A percentile compares a stretch with the other conserved stretches of the same genome.
Evolutionary conservation across 2,888 invertebrate genomes (phyloP).

Genomic region (Euphydryas editha): DNA sequence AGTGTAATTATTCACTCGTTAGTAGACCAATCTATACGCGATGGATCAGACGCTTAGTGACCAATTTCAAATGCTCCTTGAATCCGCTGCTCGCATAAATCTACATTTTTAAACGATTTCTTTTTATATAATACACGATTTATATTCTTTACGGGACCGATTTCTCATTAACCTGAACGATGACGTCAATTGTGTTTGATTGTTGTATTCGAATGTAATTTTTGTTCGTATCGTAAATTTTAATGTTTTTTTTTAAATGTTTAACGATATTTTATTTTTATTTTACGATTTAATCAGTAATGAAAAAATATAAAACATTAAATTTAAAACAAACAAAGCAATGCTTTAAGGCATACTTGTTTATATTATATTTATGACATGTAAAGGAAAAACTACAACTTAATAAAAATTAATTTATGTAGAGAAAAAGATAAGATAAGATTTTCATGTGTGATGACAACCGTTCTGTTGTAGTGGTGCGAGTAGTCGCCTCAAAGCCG

Average conservation of each 20-base stretch:
- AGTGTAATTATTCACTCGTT: slow-evolving; percentile 81
- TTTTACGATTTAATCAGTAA: too few relatives aligned
- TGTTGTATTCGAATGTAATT: slow-evolving; percentile 35
- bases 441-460: too few relatives aligned
- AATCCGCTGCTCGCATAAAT: slow-evolving; percentile 47
- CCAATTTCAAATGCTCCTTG: slow-evolving; percentile 57
- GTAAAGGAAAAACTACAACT: too few relatives aligned
- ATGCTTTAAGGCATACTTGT: too few relatives aligned
- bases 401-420: too few relatives aligned
- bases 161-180: slow-evolving; percentile 37
- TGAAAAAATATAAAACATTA: too few relatives aligned
- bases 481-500: too few relatives aligned
- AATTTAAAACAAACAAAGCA: too few relatives aligned
- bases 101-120: slow-evolving; percentile 45
- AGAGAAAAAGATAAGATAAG: too few relatives aligned
- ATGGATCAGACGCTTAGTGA: slow-evolving; percentile 48
- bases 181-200: slow-evolving; percentile 27
- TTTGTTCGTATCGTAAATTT: slow-evolving; percentile 13
- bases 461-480: too few relatives aligned
- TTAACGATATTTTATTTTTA: background rate
- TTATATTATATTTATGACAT: too few relatives aligned
- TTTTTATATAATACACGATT: slow-evolving; percentile 34
- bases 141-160: slow-evolving; percentile 37
- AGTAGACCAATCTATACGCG: slow-evolving; percentile 68
- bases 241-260: background rate